Percentiles rank a stretch among this genome's conserved stretches.
These are phyloP conservation scores for Actinia tenebrosa DNA, from an alignment of 64 coral and sea anemone genomes.

Conservation along the genomic window DNA sequence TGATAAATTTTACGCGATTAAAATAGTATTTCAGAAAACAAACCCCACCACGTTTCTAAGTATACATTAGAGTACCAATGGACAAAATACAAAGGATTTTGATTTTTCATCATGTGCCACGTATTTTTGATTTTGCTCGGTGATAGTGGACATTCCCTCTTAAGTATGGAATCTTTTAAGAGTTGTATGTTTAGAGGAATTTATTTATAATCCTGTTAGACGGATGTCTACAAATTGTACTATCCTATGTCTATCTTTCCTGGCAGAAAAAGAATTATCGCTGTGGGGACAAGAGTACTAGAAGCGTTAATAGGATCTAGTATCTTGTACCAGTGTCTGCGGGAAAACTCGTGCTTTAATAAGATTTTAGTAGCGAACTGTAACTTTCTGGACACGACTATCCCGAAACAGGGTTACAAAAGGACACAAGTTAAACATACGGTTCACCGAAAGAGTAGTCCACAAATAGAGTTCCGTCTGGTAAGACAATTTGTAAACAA, in stretches of 20 bases:
- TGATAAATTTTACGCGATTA: no score
- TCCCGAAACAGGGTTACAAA: background rate
- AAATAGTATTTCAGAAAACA: no score
- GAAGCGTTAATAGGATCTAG: conserved; percentile 1
- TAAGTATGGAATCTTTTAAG: background rate
- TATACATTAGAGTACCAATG: no score
- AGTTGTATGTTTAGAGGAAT: background rate
- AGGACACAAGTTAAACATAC: background rate
- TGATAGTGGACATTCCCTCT: no score
- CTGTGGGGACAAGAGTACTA: background rate
- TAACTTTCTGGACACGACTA: background rate
- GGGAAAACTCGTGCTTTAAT: background rate
- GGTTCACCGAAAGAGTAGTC: no score
- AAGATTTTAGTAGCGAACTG: background rate
- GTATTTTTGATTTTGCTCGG: no score
- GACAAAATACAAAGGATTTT: no score
- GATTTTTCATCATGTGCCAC: no score
- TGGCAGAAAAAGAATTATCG: background rate
- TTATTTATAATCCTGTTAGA: background rate
- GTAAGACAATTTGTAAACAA: no score
- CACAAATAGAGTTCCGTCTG: no score
- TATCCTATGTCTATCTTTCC: background rate
- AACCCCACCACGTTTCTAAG: no score
- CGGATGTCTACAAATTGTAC: background rate
- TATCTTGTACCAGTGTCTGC: background rate